Conservation (phyloP, 2,888 invertebrate genomes). For the Psylliodes chrysocephalus region DNA sequence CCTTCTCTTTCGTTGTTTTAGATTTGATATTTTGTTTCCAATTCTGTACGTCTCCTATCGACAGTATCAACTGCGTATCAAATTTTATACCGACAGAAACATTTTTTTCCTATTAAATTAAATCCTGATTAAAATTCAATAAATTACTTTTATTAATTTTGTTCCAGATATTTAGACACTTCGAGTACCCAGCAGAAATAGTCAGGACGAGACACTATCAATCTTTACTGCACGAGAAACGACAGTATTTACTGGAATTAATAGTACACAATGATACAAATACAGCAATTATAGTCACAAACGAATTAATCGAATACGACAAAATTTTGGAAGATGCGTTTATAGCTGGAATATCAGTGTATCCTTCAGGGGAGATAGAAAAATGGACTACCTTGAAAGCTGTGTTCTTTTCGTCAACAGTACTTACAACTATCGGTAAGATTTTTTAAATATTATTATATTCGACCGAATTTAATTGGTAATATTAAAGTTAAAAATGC, state of each 20-base stretch:
- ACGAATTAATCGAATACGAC: slow-evolving; percentile 67
- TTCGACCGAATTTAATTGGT: too few species aligned
- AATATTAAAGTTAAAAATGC: too few species aligned
- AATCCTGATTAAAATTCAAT: too few species aligned
- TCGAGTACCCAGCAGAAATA: slow-evolving; percentile 83
- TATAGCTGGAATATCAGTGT: slow-evolving; percentile 68
- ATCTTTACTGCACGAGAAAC: slow-evolving; percentile 63
- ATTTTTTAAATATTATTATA: too few species aligned
- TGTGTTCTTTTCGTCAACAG: slow-evolving; percentile 90
- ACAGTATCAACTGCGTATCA: too few species aligned
- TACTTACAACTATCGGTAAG: slow-evolving; percentile 89
- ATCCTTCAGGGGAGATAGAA: slow-evolving; percentile 61
- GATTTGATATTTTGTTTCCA: too few species aligned
- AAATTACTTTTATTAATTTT: too few species aligned
- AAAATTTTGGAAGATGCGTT: slow-evolving; percentile 78
- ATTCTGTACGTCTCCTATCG: too few species aligned
- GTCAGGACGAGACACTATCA: slow-evolving; percentile 69
- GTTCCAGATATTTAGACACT: slow-evolving; percentile 77
- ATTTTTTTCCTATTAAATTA: too few species aligned
- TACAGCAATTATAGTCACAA: slow-evolving; percentile 68
- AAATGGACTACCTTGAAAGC: slow-evolving; percentile 86
- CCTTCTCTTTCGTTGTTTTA: too few species aligned
- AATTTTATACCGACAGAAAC: too few species aligned
- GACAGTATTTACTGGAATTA: slow-evolving; percentile 70
- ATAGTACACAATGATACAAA: slow-evolving; percentile 69